Evolutionary conservation across 2,113 vertebrate genomes (phyloP), one percentile per base, ranked within the genome.

Genomic region (Xiphophorus hellerii): DNA sequence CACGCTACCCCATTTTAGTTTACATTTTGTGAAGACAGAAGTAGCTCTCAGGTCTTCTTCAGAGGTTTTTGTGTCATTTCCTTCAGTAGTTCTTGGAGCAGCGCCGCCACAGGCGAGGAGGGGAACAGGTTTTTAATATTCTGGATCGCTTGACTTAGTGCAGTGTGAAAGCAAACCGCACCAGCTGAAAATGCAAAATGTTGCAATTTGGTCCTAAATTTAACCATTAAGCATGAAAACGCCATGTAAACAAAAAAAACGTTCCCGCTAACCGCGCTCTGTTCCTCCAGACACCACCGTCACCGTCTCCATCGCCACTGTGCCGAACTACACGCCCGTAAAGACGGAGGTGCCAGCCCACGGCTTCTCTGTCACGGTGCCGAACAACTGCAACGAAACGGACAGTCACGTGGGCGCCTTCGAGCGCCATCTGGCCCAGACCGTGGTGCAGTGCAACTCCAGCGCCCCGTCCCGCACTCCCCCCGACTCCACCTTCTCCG

Each of bases 401-500:
- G 75, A 97, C 0, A 87, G 95, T 77, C 96, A 95, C 8, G 79
- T 87, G 11, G 70, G 95, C 60, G 94, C 95, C 63, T 97, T 96
- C 10, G 97, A 98, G 77, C 94, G 96, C 39, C 96, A 94, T 79
- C 95, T 97, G 71, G 84, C 72, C 31, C 86, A 96, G 0, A 97
- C 92, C 75, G 1, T 60, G 0, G 86, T 92, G 85, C 97, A 98
- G 92, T 99, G 96, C 88, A 95, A 80, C 85, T 95, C 97, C 33
- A 94, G 58, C 82, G 95, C 96, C 60, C 98, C 99, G 84, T 91
- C 97, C 66, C 94, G 97, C 33, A 99, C 97, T 7, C 92, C 92
- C 0, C 98, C 98, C 0, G 97, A 99, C 93, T 97, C 97, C 72
- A 98, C 97, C 81, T 99, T 97, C 93, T 94, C 97, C 0, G 98